Evolutionary conservation across 2,113 vertebrate genomes (phyloP), one percentile per base, ranked within the genome.

Genomic region (Daphoenositta chrysoptera): DNA sequence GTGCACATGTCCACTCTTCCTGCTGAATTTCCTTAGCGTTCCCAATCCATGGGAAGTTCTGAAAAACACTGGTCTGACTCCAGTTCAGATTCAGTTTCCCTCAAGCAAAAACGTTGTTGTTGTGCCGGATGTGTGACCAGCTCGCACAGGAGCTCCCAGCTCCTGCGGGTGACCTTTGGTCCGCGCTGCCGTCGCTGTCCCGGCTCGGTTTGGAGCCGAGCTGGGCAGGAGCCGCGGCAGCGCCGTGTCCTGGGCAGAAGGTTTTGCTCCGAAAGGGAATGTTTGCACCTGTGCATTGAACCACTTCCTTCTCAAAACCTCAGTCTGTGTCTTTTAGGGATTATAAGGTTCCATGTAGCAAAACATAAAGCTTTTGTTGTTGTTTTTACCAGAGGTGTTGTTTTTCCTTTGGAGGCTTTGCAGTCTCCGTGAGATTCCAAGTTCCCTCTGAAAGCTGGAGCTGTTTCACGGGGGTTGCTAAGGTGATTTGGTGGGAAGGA

Each of bases 391-490:
- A 19, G 51, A 44, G 24, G 15, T 57, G 30, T 6, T 90, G 21
- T 48, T 81, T 86, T 85, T 71, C 54, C 58, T 33, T 51, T 42
- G 57, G 73, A 79, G 24, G 78, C 78, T 92, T 83, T 82, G 35
- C 64, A 61, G 27, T 82, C 71, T 76, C 31, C 0, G 0, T 35
- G 30, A 57, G 90, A 45, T 39, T 66, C 70, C 40, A 45, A 21
- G 79, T 21, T 85, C 33, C 45, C 37, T 97, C 40, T 66, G 69
- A 91, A 87, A 63, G 69, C 58, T 71, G 70, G 44, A 66, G 95
- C 71, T 96, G 80, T 82, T 97, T 95, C 91, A 56, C 83, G 56
- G 71, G 64, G 89, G 97, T 98, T 98, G 97, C 97, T 96, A 97
- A 97, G 97, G 98, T 97, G 97, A 97, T 97, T 94, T 87, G 71